Evolutionary conservation across 2,888 invertebrate species (phyloP).

Genomic region (Dinocampus coccinellae): DNA sequence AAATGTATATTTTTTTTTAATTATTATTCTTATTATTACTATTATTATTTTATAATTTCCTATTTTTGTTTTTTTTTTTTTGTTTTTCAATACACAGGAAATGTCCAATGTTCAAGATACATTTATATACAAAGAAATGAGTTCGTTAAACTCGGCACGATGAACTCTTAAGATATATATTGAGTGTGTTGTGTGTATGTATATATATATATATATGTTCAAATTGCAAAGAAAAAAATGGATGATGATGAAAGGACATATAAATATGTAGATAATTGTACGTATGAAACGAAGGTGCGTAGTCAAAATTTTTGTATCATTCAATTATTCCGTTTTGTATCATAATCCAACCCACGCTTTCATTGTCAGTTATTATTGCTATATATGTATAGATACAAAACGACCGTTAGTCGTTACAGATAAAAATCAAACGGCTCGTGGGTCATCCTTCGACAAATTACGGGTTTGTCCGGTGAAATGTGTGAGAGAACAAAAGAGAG

Average conservation of each 20-base stretch:
- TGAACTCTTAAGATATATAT: constrained; percentile 22
- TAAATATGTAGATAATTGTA: not conserved
- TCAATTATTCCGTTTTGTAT: not conserved
- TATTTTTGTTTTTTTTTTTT: not conserved
- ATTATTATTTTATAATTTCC: no score
- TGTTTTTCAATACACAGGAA: constrained; percentile 8
- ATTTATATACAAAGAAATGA: constrained; percentile 2
- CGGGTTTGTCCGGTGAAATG: constrained; percentile 17
- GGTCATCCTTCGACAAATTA: constrained; percentile 25
- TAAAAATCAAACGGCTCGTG: constrained; percentile 18
- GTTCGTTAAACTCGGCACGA: constrained; percentile 27
- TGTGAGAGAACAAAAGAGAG: constrained; percentile 2
- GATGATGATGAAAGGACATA: not conserved
- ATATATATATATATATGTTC: not conserved
- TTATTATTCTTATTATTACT: no score
- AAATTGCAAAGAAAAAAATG: not conserved
- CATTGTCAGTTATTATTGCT: not conserved
- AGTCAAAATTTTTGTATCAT: not conserved
- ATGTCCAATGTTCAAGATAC: constrained; percentile 16
- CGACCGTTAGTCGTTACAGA: constrained; percentile 17
- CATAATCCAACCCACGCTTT: not conserved
- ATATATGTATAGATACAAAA: not conserved
- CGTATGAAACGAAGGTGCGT: not conserved
- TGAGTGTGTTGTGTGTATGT: no score
- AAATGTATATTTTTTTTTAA: no score